These are phyloP conservation scores for Cryptoblepharus egeriae DNA, from an alignment of 2,797 vertebrate genomes.

Conservation along the genomic window DNA sequence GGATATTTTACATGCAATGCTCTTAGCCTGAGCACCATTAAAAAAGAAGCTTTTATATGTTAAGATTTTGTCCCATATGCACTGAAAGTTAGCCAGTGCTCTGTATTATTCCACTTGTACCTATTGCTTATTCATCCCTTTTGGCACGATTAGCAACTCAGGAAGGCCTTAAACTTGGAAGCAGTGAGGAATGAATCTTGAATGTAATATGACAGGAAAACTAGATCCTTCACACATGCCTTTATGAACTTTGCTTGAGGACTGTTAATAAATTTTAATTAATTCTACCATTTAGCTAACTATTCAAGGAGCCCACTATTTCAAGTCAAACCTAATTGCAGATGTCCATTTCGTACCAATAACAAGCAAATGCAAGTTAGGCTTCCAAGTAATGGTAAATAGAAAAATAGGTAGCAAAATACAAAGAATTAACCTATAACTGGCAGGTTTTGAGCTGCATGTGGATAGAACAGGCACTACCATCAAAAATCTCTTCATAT, in stretches of 20 bases:
- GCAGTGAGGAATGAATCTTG: not conserved
- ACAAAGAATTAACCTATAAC: slow-evolving; percentile 8
- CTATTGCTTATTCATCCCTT: not conserved
- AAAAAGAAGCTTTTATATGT: not conserved
- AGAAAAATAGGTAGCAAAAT: slow-evolving; percentile 16
- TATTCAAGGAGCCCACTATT: not conserved
- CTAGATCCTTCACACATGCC: accelerated
- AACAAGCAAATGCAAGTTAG: not conserved
- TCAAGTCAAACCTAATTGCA: not conserved
- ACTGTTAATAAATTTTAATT: slow-evolving; percentile 26
- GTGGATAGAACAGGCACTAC: slow-evolving; percentile 32
- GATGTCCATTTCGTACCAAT: not conserved
- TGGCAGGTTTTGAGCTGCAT: slow-evolving; percentile 20
- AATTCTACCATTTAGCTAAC: not conserved
- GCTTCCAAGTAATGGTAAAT: slow-evolving; percentile 23
- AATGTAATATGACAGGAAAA: slow-evolving; percentile 11
- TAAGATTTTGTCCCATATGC: not conserved
- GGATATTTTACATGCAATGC: not conserved
- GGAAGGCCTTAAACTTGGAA: slow-evolving; percentile 1
- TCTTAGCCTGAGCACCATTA: not conserved
- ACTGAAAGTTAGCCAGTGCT: not conserved
- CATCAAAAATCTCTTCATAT: slow-evolving; percentile 12
- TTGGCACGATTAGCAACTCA: not conserved
- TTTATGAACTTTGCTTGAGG: slow-evolving; percentile 6
- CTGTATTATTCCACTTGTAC: not conserved